Evolutionary conservation across 2,797 vertebrate genomes (phyloP).

Genomic region (Lacerta bilineata): DNA sequence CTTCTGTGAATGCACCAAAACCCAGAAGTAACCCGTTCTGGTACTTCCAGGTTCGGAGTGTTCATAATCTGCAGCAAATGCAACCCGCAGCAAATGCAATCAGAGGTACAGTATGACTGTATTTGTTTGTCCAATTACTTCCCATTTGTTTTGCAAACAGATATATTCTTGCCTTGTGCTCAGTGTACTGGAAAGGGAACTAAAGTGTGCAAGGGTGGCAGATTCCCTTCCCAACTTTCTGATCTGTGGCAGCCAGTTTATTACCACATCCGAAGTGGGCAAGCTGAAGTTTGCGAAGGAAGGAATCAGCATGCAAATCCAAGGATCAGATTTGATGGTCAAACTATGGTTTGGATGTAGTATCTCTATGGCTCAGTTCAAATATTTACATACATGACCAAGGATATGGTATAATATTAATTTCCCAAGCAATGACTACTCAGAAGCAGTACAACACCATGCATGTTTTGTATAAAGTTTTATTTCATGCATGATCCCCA

Average conservation of each 20-base stretch:
- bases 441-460: background rate
- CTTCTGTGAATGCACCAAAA: too few relatives aligned
- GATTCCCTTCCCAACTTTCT: background rate
- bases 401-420: background rate
- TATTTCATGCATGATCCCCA: background rate
- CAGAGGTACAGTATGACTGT: too few relatives aligned
- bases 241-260: background rate
- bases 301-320: background rate
- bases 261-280: background rate
- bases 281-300: background rate
- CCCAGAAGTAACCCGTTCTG: too few relatives aligned
- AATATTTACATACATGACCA: background rate
- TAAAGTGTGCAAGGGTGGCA: background rate
- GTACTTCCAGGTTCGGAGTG: too few relatives aligned
- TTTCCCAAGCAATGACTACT: too few relatives aligned
- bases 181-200: background rate
- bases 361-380: background rate
- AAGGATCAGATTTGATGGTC: background rate
- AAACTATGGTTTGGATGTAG: background rate
- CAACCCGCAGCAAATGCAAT: too few relatives aligned
- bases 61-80: too few relatives aligned
- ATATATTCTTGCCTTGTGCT: background rate
- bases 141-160: background rate
- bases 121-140: background rate
- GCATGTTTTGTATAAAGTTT: background rate